Conservation (phyloP, 2,113 vertebrate genomes). For the Carassius carassius region DNA sequence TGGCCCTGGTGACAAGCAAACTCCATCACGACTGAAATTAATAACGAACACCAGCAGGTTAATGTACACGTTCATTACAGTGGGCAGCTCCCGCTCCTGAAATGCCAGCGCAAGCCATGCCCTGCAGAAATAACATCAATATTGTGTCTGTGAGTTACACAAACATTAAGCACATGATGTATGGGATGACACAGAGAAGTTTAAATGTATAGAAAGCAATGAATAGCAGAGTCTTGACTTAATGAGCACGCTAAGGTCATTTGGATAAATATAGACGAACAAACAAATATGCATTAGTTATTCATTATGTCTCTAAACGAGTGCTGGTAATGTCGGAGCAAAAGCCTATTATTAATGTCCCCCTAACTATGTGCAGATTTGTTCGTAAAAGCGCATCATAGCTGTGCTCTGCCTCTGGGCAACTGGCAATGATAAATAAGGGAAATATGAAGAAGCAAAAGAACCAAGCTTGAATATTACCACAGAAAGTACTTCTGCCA, state of each 20-base stretch:
- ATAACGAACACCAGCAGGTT: conserved; percentile 70
- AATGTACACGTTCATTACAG: conserved; percentile 68
- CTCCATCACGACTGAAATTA: conserved; percentile 71
- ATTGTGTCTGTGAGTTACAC: not conserved
- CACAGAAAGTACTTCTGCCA: too few species aligned
- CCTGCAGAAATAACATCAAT: conserved; percentile 2
- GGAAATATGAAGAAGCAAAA: not conserved
- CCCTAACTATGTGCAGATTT: not conserved
- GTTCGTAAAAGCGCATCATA: not conserved
- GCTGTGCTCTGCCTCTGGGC: not conserved
- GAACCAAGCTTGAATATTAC: not conserved
- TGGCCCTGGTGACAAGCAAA: conserved; percentile 66
- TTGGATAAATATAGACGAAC: not conserved
- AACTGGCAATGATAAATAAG: conserved; percentile 13
- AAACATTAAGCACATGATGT: conserved; percentile 18
- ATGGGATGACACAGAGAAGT: not conserved
- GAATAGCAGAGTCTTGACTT: not conserved
- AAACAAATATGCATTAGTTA: conserved; percentile 3
- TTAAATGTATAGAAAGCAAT: not conserved
- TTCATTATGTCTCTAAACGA: conserved; percentile 2
- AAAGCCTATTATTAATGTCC: not conserved
- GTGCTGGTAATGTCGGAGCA: not conserved
- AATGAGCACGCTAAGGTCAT: not conserved
- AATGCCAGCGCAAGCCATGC: conserved; percentile 58
- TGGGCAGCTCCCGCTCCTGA: conserved; percentile 50